These are phyloP conservation scores for Psix sp. DNA, from an alignment of 1,140 invertebrate genomes.

Conservation along the genomic window DNA sequence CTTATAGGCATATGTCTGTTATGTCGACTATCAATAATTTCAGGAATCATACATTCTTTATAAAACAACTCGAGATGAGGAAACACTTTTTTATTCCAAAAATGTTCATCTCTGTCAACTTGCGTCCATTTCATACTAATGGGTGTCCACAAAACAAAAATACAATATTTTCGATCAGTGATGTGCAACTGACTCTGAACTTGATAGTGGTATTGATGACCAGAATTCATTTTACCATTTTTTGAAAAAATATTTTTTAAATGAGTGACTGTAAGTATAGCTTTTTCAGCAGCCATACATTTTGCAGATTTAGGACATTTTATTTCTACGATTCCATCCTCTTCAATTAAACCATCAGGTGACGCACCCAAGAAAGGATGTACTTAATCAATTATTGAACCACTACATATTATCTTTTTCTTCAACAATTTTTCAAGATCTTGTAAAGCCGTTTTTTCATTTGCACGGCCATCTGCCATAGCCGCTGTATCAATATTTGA, in stretches of 20 bases:
- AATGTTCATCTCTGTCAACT: slow-evolving; percentile 29
- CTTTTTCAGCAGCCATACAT: neutral
- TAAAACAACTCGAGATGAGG: too few relatives aligned
- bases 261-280: too few relatives aligned
- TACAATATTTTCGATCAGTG: slow-evolving; percentile 45
- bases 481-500: slow-evolving; percentile 29
- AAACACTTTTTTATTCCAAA: slow-evolving; percentile 43
- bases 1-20: slow-evolving; percentile 53
- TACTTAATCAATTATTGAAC: slow-evolving; percentile 11
- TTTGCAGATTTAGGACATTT: slow-evolving; percentile 10
- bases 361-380: slow-evolving; percentile 1
- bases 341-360: slow-evolving; percentile 1
- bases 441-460: neutral
- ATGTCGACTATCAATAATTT: slow-evolving; percentile 63
- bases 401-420: neutral
- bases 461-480: slow-evolving; percentile 16
- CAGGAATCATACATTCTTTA: slow-evolving; percentile 61
- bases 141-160: slow-evolving; percentile 54
- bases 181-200: slow-evolving; percentile 63
- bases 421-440: neutral
- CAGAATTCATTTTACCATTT: slow-evolving; percentile 40
- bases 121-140: slow-evolving; percentile 32
- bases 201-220: slow-evolving; percentile 64
- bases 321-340: slow-evolving; percentile 11
- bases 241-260: slow-evolving; percentile 2